Evolutionary conservation across 2,888 invertebrate genomes (phyloP).

Genomic region (Cosmia pyralina): DNA sequence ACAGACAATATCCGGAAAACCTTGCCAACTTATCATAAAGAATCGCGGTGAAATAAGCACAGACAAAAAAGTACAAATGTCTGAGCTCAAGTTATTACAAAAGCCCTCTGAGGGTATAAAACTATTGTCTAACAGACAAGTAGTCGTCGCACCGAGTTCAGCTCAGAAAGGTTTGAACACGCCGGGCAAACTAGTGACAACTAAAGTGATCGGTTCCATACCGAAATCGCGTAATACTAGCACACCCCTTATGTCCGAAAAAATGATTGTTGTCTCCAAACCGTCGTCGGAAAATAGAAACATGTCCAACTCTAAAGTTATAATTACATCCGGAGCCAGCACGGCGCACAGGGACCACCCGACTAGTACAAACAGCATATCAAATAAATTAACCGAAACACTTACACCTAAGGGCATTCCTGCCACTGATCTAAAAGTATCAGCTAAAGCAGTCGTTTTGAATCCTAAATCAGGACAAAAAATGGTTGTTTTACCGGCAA

Average conservation of each 20-base stretch:
- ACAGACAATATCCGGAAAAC: constrained; percentile 76
- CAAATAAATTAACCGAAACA: constrained; percentile 78
- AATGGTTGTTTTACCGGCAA: constrained; percentile 88
- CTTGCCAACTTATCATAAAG: constrained; percentile 85
- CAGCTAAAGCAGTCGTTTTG: constrained; percentile 86
- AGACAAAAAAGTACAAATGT: constrained; percentile 83
- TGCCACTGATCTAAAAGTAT: constrained; percentile 87
- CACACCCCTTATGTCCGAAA: constrained; percentile 77
- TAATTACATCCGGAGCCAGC: constrained; percentile 79
- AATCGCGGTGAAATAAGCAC: constrained; percentile 77
- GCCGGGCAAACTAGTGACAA: constrained; percentile 82
- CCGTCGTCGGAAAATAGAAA: constrained; percentile 78
- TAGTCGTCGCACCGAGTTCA: constrained; percentile 81
- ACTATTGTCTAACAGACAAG: constrained; percentile 84
- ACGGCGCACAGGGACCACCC: constrained; percentile 75
- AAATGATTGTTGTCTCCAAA: constrained; percentile 88
- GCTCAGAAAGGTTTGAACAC: constrained; percentile 81
- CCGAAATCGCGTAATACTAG: constrained; percentile 75
- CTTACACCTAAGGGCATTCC: constrained; percentile 87
- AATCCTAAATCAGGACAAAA: constrained; percentile 88
- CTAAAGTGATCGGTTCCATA: constrained; percentile 84
- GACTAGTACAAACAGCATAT: constrained; percentile 76
- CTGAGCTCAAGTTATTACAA: constrained; percentile 85
- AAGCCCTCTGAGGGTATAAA: constrained; percentile 84
- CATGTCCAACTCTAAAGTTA: constrained; percentile 79